Evolutionary conservation across 2,113 vertebrate species (phyloP), one percentile per base, ranked within the genome.

Genomic region (Haplochromis burtoni): DNA sequence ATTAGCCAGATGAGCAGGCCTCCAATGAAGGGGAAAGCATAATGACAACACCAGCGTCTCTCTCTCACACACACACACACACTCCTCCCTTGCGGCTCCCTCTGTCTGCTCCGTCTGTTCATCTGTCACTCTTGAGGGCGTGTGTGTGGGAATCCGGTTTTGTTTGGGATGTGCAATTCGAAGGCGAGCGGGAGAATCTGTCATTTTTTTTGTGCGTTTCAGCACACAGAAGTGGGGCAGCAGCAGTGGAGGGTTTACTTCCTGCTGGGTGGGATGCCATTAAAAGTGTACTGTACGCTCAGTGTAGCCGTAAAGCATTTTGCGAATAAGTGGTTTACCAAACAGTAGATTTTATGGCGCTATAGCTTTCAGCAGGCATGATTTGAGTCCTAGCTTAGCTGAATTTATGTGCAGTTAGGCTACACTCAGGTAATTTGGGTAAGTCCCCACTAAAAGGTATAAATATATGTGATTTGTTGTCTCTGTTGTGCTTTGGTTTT

Each of bases 1-100:
- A 95, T 95, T 95, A 95, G 91, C 91, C 94, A 95, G 94, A 94
- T 96, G 95, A 95, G 91, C 91, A 88, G 89, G 82, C 88, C 86
- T 92, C 89, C 93, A 95, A 95, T 93, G 93, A 95, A 94, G 94
- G 90, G 90, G 90, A 95, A 95, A 93, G 91, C 91, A 76, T 90
- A 92, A 93, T 92, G 93, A 93, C 90, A 92, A 94, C 89, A 93
- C 81, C 90, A 84, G 89, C 24, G 10, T 78, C 83, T 82, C 85
- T 71, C 42, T 29, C 26, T 2, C 26, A 26, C 82, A 80, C 82
- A 84, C 84, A 76, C 55, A 76, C 55, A 80, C 83, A 84, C 82
- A 71, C 81, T 42, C 80, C 66, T 40, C 85, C 73, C 71, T 47
- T n/a, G 11, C 42, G 8, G 16, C 80, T 19, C 78, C 53, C 26